Percentiles rank a stretch among this genome's conserved stretches.
phyloP scores from a whole-genome alignment of 2,797 vertebrate genomes.

The Rhinatrema bivittatum region DNA sequence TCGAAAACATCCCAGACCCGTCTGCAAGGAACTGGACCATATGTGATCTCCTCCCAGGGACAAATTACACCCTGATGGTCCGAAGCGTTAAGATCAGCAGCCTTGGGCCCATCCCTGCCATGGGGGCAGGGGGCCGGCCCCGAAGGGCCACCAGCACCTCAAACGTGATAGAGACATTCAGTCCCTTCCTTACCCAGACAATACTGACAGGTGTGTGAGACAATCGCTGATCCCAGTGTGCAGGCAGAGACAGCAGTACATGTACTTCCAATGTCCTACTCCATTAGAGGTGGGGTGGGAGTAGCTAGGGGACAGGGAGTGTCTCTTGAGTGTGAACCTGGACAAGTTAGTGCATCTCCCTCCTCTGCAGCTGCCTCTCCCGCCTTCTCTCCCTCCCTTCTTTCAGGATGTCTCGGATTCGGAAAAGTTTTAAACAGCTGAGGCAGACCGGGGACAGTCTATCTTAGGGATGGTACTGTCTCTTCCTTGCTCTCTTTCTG shows the following conservation, averaged over 20 bases:
- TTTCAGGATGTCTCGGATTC: too few relatives aligned
- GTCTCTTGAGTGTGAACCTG: not conserved
- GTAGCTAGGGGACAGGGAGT: too few relatives aligned
- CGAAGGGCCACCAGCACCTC: not conserved
- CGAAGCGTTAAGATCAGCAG: not conserved
- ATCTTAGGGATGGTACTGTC: too few relatives aligned
- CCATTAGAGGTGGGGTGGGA: too few relatives aligned
- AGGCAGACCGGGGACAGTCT: too few relatives aligned
- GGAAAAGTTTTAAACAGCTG: too few relatives aligned
- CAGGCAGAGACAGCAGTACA: too few relatives aligned
- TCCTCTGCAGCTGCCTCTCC: not conserved
- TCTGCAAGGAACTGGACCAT: not conserved
- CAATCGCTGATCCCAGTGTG: too few relatives aligned
- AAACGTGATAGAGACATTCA: not conserved
- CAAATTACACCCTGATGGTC: conserved; percentile 2
- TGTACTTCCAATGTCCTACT: too few relatives aligned
- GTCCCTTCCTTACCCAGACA: not conserved
- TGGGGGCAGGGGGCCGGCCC: not conserved
- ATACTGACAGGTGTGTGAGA: conserved; percentile 11
- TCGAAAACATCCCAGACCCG: not conserved
- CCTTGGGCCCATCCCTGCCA: too few relatives aligned
- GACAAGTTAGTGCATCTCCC: too few relatives aligned
- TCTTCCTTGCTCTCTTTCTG: too few relatives aligned
- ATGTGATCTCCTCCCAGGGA: not conserved
- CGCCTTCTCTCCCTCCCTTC: not conserved